Base-by-base conservation (phyloP, 2,113 vertebrate species). In the Phaetusa simplex region DNA sequence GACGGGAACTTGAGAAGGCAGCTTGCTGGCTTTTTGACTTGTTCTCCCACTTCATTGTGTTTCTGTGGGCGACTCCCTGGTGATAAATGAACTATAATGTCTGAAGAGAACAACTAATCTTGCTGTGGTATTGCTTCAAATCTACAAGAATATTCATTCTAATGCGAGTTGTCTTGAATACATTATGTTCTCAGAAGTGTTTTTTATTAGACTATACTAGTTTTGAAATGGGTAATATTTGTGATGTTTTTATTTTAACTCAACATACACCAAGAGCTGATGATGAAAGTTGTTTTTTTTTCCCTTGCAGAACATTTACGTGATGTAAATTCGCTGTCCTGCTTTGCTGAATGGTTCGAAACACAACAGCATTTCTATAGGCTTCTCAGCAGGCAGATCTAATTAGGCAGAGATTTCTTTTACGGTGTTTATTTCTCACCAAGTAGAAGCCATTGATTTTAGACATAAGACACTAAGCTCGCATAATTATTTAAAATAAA, bases 401-500 rank as follows among this genome's bases (percentile, higher is more conserved):
- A 95, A 98, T 98, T 98, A 98, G 98, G 96, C 74, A 97, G 97
- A 98, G 97, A 80, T 93, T 17, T 86, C 86, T 97, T 95, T 94
- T 96, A 94, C 47, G 86, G 76, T 98, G 97, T 97, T 96, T 95
- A 77, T 97, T 97, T 98, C 96, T 97, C 88, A 97, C 86, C 73
- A 90, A 95, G 93, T 91, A 88, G 95, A 96, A 93, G 97, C 96
- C 97, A 96, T 98, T 97, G 97, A 97, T 98, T 97, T 97, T 96
- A 97, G 96, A 96, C 89, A 95, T 97, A 66, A 72, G 94, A 88
- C 86, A 78, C 61, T 55, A 61, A 83, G 61, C 65, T 86, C 0
- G 4, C 19, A 3, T 71, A 72, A 89, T 94, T 90, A 93, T 36
- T 88, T 78, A 62, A 96, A 90, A 92, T 91, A 95, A 96, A 86